Evolutionary conservation across 2,113 vertebrate species (phyloP).

Genomic region (Ancistrus triradiatus): DNA sequence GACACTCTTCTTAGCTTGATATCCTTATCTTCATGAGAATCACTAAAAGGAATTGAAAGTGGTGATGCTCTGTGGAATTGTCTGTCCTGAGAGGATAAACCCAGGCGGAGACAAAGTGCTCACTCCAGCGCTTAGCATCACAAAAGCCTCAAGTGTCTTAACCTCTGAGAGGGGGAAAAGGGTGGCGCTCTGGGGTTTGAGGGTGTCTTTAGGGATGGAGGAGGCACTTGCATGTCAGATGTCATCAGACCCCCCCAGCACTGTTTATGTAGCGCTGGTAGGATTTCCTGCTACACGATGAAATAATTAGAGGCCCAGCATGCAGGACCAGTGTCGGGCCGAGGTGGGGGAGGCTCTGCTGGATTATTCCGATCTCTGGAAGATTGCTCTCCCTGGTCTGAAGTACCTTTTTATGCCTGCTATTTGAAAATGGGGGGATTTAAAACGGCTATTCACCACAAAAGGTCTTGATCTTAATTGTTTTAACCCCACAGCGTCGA

Average conservation of each 20-base stretch:
- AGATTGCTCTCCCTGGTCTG: conserved; percentile 29
- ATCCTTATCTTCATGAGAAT: too few species aligned
- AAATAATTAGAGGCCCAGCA: conserved; percentile 83
- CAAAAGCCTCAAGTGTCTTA: conserved; percentile 17
- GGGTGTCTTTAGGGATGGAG: conserved; percentile 54
- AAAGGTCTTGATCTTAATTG: conserved; percentile 19
- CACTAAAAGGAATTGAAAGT: too few species aligned
- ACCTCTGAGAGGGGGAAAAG: conserved; percentile 7
- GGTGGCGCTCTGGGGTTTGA: conserved; percentile 2
- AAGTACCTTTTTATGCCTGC: conserved; percentile 19
- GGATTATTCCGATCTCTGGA: conserved; percentile 29
- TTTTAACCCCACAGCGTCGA: not conserved
- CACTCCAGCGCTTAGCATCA: not conserved
- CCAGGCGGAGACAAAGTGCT: too few species aligned
- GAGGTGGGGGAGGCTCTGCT: not conserved
- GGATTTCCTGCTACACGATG: conserved; percentile 88
- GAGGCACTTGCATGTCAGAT: conserved; percentile 79
- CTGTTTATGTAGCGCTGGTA: conserved; percentile 85
- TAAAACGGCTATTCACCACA: conserved; percentile 4
- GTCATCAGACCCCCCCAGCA: conserved; percentile 75
- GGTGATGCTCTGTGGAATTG: too few species aligned
- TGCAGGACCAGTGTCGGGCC: conserved; percentile 42
- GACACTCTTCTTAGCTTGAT: too few species aligned
- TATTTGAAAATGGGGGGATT: conserved; percentile 21
- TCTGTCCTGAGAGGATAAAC: too few species aligned